Percentiles rank a stretch among this genome's conserved stretches.
These are phyloP conservation scores for Coregonus ussuriensis DNA, from an alignment of 2,797 vertebrate genomes.

Conservation along the genomic window DNA sequence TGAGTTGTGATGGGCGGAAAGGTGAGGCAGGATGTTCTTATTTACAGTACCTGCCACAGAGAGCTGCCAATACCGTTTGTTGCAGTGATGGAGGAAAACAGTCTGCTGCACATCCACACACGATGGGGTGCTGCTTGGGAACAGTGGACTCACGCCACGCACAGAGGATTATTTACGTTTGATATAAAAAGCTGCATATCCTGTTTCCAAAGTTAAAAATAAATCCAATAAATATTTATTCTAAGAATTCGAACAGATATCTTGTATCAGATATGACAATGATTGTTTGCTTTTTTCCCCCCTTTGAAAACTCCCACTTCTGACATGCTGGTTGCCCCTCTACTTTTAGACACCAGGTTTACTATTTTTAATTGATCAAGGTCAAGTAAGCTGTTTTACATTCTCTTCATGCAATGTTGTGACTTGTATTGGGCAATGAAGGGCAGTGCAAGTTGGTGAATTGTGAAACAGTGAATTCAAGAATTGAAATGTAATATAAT, in stretches of 20 bases:
- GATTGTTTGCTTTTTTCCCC: too few relatives aligned
- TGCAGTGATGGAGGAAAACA: constrained; percentile 65
- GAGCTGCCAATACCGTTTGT: constrained; percentile 59
- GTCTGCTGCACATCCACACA: constrained; percentile 72
- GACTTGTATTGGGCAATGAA: neutral
- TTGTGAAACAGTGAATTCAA: neutral
- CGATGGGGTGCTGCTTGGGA: constrained; percentile 56
- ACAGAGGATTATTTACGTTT: constrained; percentile 65
- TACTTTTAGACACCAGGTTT: neutral
- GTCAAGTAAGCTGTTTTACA: neutral
- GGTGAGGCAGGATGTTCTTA: constrained; percentile 71
- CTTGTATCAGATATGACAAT: constrained; percentile 44
- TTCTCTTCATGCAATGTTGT: neutral
- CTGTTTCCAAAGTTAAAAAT: constrained; percentile 75
- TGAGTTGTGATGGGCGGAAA: constrained; percentile 48
- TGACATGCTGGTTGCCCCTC: constrained; percentile 17
- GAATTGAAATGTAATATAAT: neutral
- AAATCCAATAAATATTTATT: constrained; percentile 63
- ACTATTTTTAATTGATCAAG: neutral
- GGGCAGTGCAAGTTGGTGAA: neutral
- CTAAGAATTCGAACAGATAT: constrained; percentile 37
- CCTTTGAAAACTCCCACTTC: neutral
- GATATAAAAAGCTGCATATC: constrained; percentile 75
- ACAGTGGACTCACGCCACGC: constrained; percentile 31
- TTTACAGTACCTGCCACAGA: constrained; percentile 56